A percentile compares a stretch with the other conserved stretches of the same genome.
phyloP scores from a whole-genome alignment of 2,113 vertebrate genomes.

The Pterophyllum scalare region DNA sequence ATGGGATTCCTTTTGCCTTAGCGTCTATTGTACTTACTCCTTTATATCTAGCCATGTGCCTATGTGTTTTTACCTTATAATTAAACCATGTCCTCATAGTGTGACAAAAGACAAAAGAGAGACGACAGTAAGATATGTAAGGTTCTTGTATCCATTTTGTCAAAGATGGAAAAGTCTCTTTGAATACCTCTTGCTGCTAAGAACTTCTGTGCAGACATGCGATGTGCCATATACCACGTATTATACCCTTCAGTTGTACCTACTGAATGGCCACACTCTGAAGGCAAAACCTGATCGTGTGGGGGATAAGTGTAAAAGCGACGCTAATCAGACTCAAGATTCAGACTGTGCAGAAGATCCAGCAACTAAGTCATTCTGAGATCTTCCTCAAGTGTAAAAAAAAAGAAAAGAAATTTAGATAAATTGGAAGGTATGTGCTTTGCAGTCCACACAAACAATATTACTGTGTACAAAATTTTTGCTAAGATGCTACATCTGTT shows the following conservation, averaged over 20 bases:
- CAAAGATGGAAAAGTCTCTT: neutral
- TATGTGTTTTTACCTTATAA: neutral
- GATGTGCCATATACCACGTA: rapidly evolving
- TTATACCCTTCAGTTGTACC: neutral
- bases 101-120: neutral
- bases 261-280: neutral
- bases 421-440: neutral
- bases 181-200: neutral
- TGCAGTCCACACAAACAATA: neutral
- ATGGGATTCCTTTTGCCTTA: neutral
- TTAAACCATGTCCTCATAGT: neutral
- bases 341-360: neutral
- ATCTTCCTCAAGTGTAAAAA: neutral
- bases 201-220: rapidly evolving
- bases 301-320: neutral
- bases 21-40: neutral
- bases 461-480: neutral
- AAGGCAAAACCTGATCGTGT: neutral
- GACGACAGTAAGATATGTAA: neutral
- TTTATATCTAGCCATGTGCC: no score
- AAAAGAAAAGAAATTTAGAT: neutral
- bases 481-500: neutral
- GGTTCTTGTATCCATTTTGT: neutral
- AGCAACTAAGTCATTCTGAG: neutral
- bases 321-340: no score